Percentiles rank a stretch among this genome's conserved stretches.
Evolutionary conservation across 1,140 invertebrate species (phyloP).

Genomic region (Zaprionus kolodkinae): DNA sequence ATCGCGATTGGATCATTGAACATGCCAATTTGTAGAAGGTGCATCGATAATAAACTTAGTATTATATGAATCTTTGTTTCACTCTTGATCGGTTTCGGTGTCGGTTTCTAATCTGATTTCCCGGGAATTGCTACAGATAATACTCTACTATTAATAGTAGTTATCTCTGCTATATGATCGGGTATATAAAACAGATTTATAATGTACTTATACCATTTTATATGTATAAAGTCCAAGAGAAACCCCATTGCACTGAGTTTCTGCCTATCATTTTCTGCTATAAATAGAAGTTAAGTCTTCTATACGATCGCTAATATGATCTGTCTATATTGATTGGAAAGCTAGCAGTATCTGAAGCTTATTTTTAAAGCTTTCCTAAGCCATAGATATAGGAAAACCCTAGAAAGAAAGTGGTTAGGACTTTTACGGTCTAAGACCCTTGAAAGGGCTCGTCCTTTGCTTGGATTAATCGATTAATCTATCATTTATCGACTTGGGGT

Average conservation of each 20-base stretch:
- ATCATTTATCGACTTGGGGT: neutral
- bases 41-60: slow-evolving; percentile 6
- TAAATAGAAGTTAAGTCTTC: neutral
- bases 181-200: too few relatives aligned
- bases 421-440: too few relatives aligned
- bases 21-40: slow-evolving; percentile 46
- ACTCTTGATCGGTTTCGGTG: neutral
- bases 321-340: neutral
- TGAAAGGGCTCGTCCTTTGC: neutral
- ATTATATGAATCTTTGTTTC: neutral
- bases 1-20: slow-evolving; percentile 84
- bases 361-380: too few relatives aligned
- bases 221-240: too few relatives aligned
- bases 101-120: neutral
- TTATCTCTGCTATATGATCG: neutral
- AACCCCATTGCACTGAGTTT: too few relatives aligned
- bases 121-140: neutral
- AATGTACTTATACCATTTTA: too few relatives aligned
- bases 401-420: too few relatives aligned
- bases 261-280: too few relatives aligned
- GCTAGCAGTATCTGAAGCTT: neutral
- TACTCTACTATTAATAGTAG: neutral
- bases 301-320: neutral
- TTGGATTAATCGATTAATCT: neutral
- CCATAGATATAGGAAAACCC: too few relatives aligned